These are phyloP conservation scores for Octomys mimax DNA, from an alignment of 2,797 vertebrate species.

Conservation along the genomic window DNA sequence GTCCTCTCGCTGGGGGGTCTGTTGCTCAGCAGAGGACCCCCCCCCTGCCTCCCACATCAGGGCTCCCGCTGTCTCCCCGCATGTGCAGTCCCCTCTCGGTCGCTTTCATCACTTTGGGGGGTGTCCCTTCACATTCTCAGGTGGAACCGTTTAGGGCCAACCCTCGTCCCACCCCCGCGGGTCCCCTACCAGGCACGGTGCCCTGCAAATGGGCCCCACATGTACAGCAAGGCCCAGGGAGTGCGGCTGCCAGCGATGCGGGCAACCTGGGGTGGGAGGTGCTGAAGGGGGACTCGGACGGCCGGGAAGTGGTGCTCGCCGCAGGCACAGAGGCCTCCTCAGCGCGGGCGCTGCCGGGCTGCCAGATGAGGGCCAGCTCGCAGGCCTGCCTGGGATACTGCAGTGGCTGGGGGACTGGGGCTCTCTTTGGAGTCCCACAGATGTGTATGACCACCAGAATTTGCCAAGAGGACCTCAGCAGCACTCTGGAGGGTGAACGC, in stretches of 20 bases:
- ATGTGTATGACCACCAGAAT: rapidly evolving
- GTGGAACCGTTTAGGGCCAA: conserved; percentile 77
- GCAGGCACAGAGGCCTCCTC: background rate
- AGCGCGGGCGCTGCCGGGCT: background rate
- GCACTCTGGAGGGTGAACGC: background rate
- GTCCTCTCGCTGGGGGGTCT: background rate
- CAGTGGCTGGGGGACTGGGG: background rate
- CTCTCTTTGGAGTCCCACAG: background rate
- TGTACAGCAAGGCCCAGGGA: conserved; percentile 53
- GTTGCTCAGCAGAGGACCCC: background rate
- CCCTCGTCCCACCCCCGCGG: conserved; percentile 23
- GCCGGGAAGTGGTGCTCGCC: background rate
- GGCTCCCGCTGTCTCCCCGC: background rate
- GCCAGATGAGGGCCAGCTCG: background rate
- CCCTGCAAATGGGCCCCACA: conserved; percentile 77
- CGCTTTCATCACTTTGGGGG: conserved; percentile 78
- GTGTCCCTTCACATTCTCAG: conserved; percentile 77
- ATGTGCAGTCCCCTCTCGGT: background rate
- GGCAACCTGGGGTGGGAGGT: background rate
- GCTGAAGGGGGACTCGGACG: background rate
- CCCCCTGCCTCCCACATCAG: background rate
- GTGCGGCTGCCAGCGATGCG: conserved; percentile 60
- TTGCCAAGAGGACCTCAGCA: rapidly evolving
- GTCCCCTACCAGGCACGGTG: background rate
- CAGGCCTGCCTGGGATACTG: background rate